Conservation (phyloP, 64 coral and sea anemone species). For the Pachyseris speciosa region DNA sequence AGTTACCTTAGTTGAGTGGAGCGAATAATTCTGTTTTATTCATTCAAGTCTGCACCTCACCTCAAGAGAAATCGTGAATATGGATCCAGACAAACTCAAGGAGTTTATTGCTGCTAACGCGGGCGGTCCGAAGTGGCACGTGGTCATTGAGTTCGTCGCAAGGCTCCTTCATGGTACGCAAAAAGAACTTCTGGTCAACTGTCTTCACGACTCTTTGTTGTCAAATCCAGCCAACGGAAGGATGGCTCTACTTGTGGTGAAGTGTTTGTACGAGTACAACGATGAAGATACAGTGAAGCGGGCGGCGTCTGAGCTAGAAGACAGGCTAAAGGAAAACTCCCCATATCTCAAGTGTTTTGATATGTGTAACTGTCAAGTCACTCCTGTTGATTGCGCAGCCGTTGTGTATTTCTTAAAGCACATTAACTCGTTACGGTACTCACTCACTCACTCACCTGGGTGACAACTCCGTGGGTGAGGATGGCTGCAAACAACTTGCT, state of each 20-base stretch:
- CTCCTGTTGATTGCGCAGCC: background rate
- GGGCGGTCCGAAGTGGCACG: background rate
- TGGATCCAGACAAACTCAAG: background rate
- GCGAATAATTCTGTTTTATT: conserved; percentile 38
- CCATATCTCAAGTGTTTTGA: background rate
- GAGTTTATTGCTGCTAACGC: background rate
- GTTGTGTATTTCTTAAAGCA: background rate
- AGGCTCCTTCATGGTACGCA: background rate
- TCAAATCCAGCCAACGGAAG: no score
- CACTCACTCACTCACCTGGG: background rate
- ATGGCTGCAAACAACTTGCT: background rate
- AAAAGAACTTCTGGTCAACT: background rate
- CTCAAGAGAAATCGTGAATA: conserved; percentile 33
- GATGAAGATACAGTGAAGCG: no score
- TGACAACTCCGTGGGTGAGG: background rate
- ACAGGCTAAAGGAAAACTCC: background rate
- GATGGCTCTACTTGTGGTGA: background rate
- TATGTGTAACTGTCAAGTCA: no score
- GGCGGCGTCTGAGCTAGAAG: no score
- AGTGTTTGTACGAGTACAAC: conserved; percentile 32
- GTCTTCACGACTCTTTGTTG: background rate
- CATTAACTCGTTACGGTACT: background rate
- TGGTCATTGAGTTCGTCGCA: conserved; percentile 28
- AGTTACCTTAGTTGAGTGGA: no score
- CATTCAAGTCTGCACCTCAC: conserved; percentile 54